Percentiles rank a stretch among this genome's conserved stretches.
These are phyloP conservation scores for Okamejei kenojei DNA, from an alignment of 2,797 vertebrate genomes.

Conservation along the genomic window DNA sequence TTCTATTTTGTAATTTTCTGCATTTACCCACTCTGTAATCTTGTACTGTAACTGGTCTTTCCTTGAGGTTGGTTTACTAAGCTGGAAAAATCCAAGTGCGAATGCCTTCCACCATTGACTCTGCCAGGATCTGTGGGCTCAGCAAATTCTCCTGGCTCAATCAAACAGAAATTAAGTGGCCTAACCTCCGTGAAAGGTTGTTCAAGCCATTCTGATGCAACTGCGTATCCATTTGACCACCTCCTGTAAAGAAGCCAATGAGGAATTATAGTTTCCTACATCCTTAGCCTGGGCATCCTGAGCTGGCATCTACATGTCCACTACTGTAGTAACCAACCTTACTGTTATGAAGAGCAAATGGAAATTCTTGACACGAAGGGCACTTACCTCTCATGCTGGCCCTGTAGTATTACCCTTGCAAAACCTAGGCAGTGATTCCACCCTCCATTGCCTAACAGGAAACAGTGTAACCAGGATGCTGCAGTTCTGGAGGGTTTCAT, in stretches of 20 bases:
- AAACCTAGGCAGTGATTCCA: not conserved
- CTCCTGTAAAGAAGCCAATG: not conserved
- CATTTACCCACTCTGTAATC: not conserved
- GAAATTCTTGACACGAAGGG: too few species aligned
- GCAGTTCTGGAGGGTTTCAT: too few species aligned
- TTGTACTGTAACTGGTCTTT: not conserved
- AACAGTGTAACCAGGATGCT: not conserved
- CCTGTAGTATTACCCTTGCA: not conserved
- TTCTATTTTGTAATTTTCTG: not conserved
- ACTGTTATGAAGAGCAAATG: not conserved
- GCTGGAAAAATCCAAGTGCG: not conserved
- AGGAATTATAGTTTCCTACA: not conserved
- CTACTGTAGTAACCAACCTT: not conserved
- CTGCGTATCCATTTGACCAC: not conserved
- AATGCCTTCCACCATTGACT: not conserved
- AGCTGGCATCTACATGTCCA: not conserved
- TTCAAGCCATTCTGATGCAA: not conserved
- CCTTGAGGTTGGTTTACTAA: not conserved
- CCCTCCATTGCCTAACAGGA: not conserved
- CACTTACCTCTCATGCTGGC: not conserved
- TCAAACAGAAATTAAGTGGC: not conserved
- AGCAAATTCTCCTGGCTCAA: not conserved
- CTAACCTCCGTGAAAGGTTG: not conserved
- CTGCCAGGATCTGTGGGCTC: not conserved
- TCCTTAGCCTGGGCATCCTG: not conserved